phyloP scores from a whole-genome alignment of 1,140 invertebrate species.

The Onthophagus taurus region DNA sequence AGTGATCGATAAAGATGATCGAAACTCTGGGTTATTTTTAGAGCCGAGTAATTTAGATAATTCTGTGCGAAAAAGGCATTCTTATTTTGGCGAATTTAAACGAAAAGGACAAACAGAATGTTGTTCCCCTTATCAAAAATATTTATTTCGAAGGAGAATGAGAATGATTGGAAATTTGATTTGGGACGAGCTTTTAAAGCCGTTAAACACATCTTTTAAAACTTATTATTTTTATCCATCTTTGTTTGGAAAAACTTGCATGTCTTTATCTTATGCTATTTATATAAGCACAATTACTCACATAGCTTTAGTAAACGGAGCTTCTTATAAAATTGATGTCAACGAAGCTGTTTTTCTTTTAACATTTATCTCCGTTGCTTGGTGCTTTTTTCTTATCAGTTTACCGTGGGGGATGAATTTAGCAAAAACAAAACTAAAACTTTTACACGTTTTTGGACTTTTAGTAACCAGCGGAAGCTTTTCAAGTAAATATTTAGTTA shows the following conservation, averaged over 20 bases:
- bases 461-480: constrained; percentile 20
- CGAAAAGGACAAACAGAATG: background rate
- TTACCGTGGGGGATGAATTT: constrained; percentile 22
- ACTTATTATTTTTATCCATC: constrained; percentile 23
- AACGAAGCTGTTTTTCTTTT: constrained; percentile 24
- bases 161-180: constrained; percentile 17
- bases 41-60: constrained; percentile 18
- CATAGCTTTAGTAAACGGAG: constrained; percentile 15
- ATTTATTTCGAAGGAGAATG: constrained; percentile 19
- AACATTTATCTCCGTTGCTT: constrained; percentile 25
- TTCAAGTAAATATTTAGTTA: constrained; percentile 18
- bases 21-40: constrained; percentile 11
- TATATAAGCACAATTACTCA: constrained; percentile 9
- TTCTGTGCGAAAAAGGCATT: constrained; percentile 3
- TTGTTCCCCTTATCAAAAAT: constrained; percentile 21
- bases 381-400: constrained; percentile 25
- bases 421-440: constrained; percentile 16
- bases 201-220: constrained; percentile 16
- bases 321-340: constrained; percentile 19
- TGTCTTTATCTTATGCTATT: constrained; percentile 14
- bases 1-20: constrained; percentile 16
- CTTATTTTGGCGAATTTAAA: constrained; percentile 1
- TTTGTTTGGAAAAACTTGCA: constrained; percentile 19
- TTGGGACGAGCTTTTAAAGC: constrained; percentile 18
- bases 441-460: constrained; percentile 21